Conservation (phyloP, 64 coral and sea anemone species). For the Actinia equina region DNA sequence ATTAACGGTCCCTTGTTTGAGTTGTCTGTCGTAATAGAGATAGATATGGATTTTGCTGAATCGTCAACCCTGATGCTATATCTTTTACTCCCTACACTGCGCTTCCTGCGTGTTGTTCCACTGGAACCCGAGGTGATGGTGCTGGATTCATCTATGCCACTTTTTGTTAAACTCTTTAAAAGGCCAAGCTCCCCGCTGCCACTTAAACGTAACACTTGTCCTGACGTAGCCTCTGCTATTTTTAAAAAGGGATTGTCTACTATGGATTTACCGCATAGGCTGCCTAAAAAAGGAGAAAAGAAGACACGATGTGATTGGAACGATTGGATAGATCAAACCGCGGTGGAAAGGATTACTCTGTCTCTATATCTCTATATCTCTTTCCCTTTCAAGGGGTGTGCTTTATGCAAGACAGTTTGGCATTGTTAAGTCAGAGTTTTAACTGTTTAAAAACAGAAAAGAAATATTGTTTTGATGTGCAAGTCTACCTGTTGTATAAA, state of each 20-base stretch:
- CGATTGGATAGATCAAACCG: not conserved
- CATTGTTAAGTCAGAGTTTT: too few relatives aligned
- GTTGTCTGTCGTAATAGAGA: conserved; percentile 7
- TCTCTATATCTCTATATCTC: too few relatives aligned
- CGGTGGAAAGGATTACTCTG: too few relatives aligned
- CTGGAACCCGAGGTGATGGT: conserved; percentile 53
- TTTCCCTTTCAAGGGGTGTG: too few relatives aligned
- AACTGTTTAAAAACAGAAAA: too few relatives aligned
- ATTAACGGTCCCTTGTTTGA: not conserved
- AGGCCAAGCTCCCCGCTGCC: conserved; percentile 27
- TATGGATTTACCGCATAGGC: not conserved
- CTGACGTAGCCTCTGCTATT: conserved; percentile 48
- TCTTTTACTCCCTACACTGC: conserved; percentile 1
- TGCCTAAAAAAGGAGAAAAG: not conserved
- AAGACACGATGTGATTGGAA: not conserved
- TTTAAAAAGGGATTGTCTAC: not conserved
- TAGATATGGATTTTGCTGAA: conserved; percentile 3
- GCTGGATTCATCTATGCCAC: conserved; percentile 52
- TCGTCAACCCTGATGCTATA: conserved; percentile 17
- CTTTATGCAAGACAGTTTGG: too few relatives aligned
- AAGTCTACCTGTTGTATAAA: conserved; percentile 34
- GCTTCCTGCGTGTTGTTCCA: conserved; percentile 16
- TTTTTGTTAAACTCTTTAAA: conserved; percentile 44
- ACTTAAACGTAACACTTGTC: conserved; percentile 55
- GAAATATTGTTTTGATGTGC: not conserved